Evolutionary conservation across 2,797 vertebrate genomes (phyloP), one percentile per base, ranked within the genome.

Genomic region (Cuniculus paca): DNA sequence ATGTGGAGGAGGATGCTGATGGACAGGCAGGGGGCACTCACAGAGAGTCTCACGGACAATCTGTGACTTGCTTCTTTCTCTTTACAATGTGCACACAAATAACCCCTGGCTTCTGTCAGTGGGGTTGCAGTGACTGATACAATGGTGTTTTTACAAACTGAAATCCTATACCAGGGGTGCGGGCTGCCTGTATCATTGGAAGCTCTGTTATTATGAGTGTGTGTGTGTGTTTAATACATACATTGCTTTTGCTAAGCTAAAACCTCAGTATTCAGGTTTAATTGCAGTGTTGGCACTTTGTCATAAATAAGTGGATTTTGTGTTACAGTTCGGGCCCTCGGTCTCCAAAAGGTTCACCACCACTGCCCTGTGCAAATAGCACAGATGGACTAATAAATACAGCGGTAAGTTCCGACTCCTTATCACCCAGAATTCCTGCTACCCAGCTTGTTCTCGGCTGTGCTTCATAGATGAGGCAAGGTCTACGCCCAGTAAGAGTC

Each of bases 11-110:
- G 28, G 9, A 24, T 16, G 2, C 6, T 42, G 34, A 22, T 39
- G 34, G n/a, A 12, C 42, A 12, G 42, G 1, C 2, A 19, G 8
- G 42, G 36, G 12, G 2, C 0, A 20, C 8, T 24, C 58, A 28
- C n/a, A 56, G 45, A 58, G 84, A 91, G n/a, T 63, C 52, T 54
- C 16, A 45, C 6, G 2, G 10, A 65, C 54, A 81, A 39, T 58
- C 58, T 61, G 50, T 31, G 90, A 70, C 52, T 83, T 70, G 28
- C 45, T 84, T 88, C 60, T 88, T 90, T 90, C 72, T 84, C 54
- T 86, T 74, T 50, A 61, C 61, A 52, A 39, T 2, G 56, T 28
- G n/a, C 52, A 81, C 34, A 81, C 88, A 92, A 72, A 61, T 78
- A 81, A 74, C 3, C 42, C 80, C 63, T 87, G 68, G 34, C 17